Conservation (phyloP, 2,113 vertebrate species). For the Rhineura floridana region DNA sequence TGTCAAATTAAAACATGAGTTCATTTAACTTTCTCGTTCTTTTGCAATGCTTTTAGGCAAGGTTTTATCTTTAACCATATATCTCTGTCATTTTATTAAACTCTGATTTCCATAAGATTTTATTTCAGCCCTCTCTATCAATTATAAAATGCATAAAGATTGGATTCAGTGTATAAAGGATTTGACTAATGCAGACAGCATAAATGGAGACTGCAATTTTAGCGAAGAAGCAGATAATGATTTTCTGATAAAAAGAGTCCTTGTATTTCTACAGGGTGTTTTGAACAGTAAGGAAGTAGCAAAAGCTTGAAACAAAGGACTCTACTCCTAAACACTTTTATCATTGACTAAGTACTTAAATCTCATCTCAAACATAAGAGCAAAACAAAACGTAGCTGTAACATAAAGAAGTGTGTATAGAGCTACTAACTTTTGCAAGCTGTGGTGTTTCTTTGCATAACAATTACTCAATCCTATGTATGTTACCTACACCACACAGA, state of each 20-base stretch:
- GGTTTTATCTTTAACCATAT: background rate
- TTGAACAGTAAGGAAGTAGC: background rate
- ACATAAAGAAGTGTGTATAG: background rate
- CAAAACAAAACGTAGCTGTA: background rate
- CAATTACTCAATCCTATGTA: background rate
- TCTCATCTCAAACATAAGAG: background rate
- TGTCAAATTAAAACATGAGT: background rate
- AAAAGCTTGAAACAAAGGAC: slow-evolving; percentile 17
- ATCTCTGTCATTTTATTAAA: background rate
- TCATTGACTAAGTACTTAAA: background rate
- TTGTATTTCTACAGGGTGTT: slow-evolving; percentile 22
- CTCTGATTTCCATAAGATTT: background rate
- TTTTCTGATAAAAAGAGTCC: slow-evolving; percentile 15
- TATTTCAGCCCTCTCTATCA: background rate
- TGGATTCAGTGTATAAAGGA: background rate
- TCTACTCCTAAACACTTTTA: slow-evolving; percentile 12
- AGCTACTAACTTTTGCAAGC: background rate
- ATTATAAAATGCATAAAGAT: background rate
- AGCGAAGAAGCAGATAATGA: slow-evolving; percentile 12
- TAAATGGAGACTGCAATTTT: background rate
- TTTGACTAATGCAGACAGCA: slow-evolving; percentile 12
- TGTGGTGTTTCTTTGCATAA: background rate
- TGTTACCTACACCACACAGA: background rate
- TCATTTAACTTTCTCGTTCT: background rate
- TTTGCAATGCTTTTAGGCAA: background rate